Percentiles rank a stretch among this genome's conserved stretches.
phyloP scores from a whole-genome alignment of 2,888 invertebrate genomes.

The Melieria crassipennis region DNA sequence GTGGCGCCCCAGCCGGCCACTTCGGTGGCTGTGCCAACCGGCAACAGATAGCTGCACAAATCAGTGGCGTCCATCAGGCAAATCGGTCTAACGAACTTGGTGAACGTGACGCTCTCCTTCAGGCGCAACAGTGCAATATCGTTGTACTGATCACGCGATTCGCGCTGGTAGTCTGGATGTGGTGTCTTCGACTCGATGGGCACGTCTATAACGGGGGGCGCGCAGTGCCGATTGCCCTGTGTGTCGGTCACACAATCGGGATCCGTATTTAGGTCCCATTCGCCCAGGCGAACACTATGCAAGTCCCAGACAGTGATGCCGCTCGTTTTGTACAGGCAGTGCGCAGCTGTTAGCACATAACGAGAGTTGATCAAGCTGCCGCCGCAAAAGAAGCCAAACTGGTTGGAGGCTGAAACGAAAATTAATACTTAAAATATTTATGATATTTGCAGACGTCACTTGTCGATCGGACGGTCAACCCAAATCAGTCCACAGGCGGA shows the following conservation, averaged over 20 bases:
- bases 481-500: too few species aligned
- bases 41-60: slow-evolving; percentile 53
- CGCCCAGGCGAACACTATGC: slow-evolving; percentile 57
- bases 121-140: slow-evolving; percentile 79
- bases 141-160: slow-evolving; percentile 70
- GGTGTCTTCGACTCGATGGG: slow-evolving; percentile 71
- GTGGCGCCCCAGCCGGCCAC: slow-evolving; percentile 75
- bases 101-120: slow-evolving; percentile 67
- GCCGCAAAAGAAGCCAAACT: slow-evolving; percentile 73
- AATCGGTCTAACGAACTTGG: slow-evolving; percentile 70
- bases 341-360: slow-evolving; percentile 79
- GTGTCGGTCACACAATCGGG: slow-evolving; percentile 53
- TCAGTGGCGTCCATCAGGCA: slow-evolving; percentile 67
- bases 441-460: too few species aligned
- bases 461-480: too few species aligned
- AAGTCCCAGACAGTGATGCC: slow-evolving; percentile 70
- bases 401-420: slow-evolving; percentile 5
- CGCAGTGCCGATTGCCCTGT: slow-evolving; percentile 67
- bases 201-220: slow-evolving; percentile 70
- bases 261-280: slow-evolving; percentile 57
- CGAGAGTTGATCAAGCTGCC: slow-evolving; percentile 73
- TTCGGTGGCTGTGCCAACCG: slow-evolving; percentile 62
- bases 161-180: slow-evolving; percentile 72
- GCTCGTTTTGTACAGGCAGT: slow-evolving; percentile 72
- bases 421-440: background rate